Evolutionary conservation across 1,140 invertebrate genomes (phyloP).

Genomic region (Semibalanus balanoides): DNA sequence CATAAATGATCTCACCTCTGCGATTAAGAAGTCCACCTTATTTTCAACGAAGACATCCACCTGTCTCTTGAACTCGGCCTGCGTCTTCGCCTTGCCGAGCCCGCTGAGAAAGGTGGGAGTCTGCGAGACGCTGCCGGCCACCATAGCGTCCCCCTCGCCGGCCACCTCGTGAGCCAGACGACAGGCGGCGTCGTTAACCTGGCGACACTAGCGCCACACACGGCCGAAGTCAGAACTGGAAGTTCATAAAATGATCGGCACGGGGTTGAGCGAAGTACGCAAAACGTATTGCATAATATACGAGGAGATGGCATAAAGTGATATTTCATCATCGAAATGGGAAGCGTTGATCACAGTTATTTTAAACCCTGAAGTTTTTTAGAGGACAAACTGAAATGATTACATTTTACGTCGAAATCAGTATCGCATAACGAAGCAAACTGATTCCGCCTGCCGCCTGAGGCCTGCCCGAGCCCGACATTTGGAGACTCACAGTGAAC

Average conservation of each 20-base stretch:
- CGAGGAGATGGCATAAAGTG: no score
- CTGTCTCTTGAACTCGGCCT: conserved; percentile 26
- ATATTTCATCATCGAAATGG: no score
- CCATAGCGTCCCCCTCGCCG: conserved; percentile 26
- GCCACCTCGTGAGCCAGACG: conserved; percentile 27
- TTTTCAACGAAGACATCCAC: conserved; percentile 27
- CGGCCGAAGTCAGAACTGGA: no score
- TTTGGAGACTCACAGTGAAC: conserved; percentile 22
- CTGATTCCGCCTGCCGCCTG: no score
- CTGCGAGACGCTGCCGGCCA: conserved; percentile 27
- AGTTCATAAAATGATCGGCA: no score
- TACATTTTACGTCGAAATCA: neutral
- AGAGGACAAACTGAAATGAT: neutral
- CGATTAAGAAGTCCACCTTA: conserved; percentile 28
- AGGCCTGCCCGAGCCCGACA: no score
- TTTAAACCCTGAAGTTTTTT: no score
- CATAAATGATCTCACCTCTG: conserved; percentile 30
- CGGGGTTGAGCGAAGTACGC: no score
- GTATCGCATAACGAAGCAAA: no score
- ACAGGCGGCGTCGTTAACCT: conserved; percentile 29
- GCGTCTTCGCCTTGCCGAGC: conserved; percentile 22
- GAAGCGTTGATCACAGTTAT: no score
- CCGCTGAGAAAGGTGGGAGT: conserved; percentile 28
- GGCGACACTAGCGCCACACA: conserved; percentile 3
- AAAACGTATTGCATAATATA: no score